These are phyloP conservation scores for Ardeotis arabs DNA, from an alignment of 2,113 vertebrate species.

Conservation along the genomic window DNA sequence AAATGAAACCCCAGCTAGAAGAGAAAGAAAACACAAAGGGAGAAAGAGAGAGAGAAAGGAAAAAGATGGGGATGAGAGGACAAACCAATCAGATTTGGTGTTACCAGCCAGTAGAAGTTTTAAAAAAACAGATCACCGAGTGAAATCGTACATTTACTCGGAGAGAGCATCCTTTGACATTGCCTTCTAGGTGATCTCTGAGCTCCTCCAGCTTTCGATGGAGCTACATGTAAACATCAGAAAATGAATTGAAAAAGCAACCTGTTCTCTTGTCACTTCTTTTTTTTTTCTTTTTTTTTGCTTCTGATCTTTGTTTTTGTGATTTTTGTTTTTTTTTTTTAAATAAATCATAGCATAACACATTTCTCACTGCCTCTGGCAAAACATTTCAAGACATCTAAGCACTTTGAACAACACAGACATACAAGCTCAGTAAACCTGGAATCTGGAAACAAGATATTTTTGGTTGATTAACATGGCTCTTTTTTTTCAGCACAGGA, in stretches of 20 bases:
- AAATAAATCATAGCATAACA: conserved; percentile 60
- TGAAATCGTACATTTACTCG: conserved; percentile 80
- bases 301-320: conserved; percentile 13
- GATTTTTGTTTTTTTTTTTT: not conserved
- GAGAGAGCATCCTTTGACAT: conserved; percentile 80
- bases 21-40: conserved; percentile 52
- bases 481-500: not conserved
- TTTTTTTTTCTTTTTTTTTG: not conserved
- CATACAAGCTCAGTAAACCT: conserved; percentile 31
- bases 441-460: not conserved
- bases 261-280: conserved; percentile 65
- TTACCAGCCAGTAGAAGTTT: conserved; percentile 71
- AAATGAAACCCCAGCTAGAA: conserved; percentile 71
- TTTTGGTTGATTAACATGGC: conserved; percentile 13
- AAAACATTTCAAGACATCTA: conserved; percentile 66
- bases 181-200: conserved; percentile 80
- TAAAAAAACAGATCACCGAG: conserved; percentile 66
- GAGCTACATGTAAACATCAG: conserved; percentile 82
- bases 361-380: conserved; percentile 76
- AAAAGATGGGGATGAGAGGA: conserved; percentile 73
- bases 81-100: conserved; percentile 73
- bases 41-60: conserved; percentile 55
- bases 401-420: conserved; percentile 45
- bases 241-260: conserved; percentile 80
- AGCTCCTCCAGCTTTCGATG: conserved; percentile 81